Base-by-base conservation (phyloP, 1,140 invertebrate genomes). In the Oreohelix idahoensis region DNA sequence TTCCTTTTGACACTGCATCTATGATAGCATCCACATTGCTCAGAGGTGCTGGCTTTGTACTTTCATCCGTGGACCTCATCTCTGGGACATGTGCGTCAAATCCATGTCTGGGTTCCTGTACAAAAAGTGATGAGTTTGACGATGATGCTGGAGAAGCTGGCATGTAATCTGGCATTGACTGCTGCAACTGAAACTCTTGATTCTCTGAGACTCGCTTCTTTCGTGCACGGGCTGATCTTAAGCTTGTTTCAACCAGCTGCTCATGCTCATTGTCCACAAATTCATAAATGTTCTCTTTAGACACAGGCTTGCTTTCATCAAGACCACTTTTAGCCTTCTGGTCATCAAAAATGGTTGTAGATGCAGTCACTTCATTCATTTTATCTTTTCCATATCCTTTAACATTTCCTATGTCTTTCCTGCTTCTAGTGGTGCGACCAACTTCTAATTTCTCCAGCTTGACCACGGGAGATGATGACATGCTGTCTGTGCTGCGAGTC, bases 1-100 rank as follows among this genome's bases (percentile, higher is more conserved):
- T 86, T 20, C 91, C 91, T 83, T 91, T 91, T 13, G 91, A 88
- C 0, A 92, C 91, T 73, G 90, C 88, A 45, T 92, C 88, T 77
- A 92, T 92, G 63, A 92, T 88, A 45, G 83, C 86, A 70, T 91
- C 90, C 36, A 92, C 86, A 83, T 91, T 89, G 63, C 88, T 90
- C 86, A 88, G 87, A 17, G 76, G 63, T 4, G 51, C 23, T 10
- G 63, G 35, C 66, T 78, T 83, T 5, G 32, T 53, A 79, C 42
- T 78, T 77, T 73, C 71, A 63, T 70, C 81, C n/a, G 83, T 66
- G 10, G 81, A 74, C 0, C 73, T 53, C 0, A 79, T 53, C 45
- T 83, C 83, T 74, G 79, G 69, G 23, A 63, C 75, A n/a, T 49
- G 69, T 36, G 71, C 29, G 10, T 75, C 76, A 74, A 51, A 42